A percentile compares a stretch with the other conserved stretches of the same genome.
phyloP scores from a whole-genome alignment of 1,140 invertebrate species.

The Venturia canescens region DNA sequence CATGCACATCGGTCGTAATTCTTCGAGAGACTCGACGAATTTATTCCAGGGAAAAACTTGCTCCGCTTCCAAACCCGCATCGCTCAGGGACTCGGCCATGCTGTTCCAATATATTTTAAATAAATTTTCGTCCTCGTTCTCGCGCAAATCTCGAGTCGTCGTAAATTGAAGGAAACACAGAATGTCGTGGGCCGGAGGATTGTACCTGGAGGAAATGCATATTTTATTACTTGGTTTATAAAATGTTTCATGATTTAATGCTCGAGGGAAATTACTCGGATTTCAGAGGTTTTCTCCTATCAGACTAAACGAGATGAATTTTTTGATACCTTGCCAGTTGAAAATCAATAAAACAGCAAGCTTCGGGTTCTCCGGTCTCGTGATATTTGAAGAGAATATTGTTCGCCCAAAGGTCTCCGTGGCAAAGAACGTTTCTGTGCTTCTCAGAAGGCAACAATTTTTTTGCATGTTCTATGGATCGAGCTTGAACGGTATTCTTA shows the following conservation, averaged over 20 bases:
- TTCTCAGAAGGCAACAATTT: conserved; percentile 74
- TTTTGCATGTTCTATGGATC: conserved; percentile 54
- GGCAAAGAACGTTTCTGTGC: conserved; percentile 78
- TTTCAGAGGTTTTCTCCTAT: too few relatives aligned
- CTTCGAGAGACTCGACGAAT: conserved; percentile 60
- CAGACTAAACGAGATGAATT: too few relatives aligned
- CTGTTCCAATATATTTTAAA: conserved; percentile 62
- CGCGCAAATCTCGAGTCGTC: conserved; percentile 59
- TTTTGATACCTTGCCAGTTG: conserved; percentile 80
- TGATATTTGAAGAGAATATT: conserved; percentile 81
- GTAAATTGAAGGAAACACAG: conserved; percentile 66
- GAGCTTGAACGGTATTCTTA: conserved; percentile 51
- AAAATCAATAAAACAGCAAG: conserved; percentile 80
- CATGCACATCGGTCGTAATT: conserved; percentile 59
- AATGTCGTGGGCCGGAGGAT: conserved; percentile 79
- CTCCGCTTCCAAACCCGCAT: conserved; percentile 52
- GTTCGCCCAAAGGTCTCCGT: conserved; percentile 83
- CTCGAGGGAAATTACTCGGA: too few relatives aligned
- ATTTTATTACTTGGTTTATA: too few relatives aligned
- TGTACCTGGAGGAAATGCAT: conserved; percentile 67
- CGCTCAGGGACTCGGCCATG: conserved; percentile 47
- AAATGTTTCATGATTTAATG: too few relatives aligned
- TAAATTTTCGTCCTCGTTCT: conserved; percentile 52
- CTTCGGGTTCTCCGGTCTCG: conserved; percentile 65
- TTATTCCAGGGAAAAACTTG: conserved; percentile 59